These are phyloP conservation scores for Cyanistes caeruleus DNA, from an alignment of 2,113 vertebrate species.

Conservation along the genomic window DNA sequence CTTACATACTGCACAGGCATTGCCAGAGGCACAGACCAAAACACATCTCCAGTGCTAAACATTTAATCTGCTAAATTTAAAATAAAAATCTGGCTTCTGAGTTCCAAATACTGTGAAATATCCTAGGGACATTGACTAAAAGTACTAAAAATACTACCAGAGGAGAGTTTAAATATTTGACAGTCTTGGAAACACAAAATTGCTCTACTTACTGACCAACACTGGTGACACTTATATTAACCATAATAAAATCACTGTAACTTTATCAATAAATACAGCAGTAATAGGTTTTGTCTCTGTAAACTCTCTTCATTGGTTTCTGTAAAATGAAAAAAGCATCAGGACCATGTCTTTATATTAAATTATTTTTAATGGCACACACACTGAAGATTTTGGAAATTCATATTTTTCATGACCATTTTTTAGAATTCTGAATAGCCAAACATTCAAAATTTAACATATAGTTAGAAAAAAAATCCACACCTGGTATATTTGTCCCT, in stretches of 20 bases:
- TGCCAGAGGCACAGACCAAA: not conserved
- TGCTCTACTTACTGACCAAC: not conserved
- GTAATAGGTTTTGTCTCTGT: not conserved
- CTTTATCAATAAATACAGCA: not conserved
- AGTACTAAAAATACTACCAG: not conserved
- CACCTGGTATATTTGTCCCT: not conserved
- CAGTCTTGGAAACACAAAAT: not conserved
- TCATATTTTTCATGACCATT: fast-evolving
- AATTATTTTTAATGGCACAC: not conserved
- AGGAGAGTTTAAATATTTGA: not conserved
- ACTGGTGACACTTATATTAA: not conserved
- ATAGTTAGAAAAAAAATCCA: not conserved
- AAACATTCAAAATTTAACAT: not conserved
- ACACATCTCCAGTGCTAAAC: fast-evolving
- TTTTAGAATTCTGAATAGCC: not conserved
- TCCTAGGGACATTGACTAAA: not conserved
- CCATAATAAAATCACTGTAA: not conserved
- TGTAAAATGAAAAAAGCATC: not conserved
- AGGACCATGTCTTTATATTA: not conserved
- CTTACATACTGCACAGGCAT: not conserved
- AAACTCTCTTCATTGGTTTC: not conserved
- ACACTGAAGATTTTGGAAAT: not conserved
- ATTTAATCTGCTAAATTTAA: not conserved
- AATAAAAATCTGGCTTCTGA: not conserved
- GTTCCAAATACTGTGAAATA: not conserved